Percentiles rank a stretch among this genome's conserved stretches.
These are phyloP conservation scores for Entosphenus tridentatus DNA, from an alignment of 2,113 vertebrate species.

Conservation along the genomic window DNA sequence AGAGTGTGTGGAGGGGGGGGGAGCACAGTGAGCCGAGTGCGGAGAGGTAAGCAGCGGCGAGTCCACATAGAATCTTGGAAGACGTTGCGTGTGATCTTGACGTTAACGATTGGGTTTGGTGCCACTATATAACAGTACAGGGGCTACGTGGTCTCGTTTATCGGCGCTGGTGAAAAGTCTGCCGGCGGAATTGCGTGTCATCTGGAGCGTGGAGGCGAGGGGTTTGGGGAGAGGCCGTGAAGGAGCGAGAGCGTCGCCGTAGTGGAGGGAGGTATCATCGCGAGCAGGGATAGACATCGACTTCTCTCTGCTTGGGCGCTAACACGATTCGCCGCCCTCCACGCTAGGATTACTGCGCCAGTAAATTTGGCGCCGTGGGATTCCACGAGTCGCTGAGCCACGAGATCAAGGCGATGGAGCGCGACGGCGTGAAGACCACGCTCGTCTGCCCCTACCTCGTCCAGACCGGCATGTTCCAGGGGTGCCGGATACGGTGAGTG, in stretches of 20 bases:
- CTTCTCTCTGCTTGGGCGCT: neutral
- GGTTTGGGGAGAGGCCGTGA: neutral
- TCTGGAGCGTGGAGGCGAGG: no score
- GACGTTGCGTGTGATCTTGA: no score
- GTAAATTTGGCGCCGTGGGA: constrained; percentile 25
- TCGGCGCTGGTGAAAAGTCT: no score
- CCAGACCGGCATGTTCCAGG: constrained; percentile 21
- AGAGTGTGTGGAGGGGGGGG: no score
- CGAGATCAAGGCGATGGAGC: constrained; percentile 19
- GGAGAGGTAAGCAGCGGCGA: no score
- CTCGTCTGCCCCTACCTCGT: constrained; percentile 26
- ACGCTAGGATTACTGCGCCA: constrained; percentile 26
- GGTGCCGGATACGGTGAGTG: constrained; percentile 20
- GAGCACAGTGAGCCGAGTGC: no score
- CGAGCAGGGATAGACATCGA: neutral
- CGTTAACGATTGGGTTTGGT: no score
- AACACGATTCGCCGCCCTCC: no score
- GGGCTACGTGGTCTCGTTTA: no score
- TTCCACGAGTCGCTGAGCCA: constrained; percentile 28
- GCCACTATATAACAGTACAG: no score
- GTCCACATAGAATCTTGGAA: no score
- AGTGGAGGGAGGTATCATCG: neutral
- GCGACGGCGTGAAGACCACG: constrained; percentile 19
- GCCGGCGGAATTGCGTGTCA: no score
- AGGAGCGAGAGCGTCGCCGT: neutral